phyloP scores from a whole-genome alignment of 2,888 invertebrate species.

The Euspilapteryx auroguttella region DNA sequence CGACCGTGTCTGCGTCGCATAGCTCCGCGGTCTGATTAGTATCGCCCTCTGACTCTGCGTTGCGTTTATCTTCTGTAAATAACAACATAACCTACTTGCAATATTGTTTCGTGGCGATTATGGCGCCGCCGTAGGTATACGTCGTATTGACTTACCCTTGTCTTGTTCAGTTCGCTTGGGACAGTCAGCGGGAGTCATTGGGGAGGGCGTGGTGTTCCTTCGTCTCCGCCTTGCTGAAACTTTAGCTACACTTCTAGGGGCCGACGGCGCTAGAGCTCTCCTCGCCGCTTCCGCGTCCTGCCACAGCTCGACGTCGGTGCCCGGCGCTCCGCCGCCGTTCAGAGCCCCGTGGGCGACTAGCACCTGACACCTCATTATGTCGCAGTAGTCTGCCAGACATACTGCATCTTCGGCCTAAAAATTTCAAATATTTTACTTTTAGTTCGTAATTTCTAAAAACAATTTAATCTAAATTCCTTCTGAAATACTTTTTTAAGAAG shows the following conservation, averaged over 20 bases:
- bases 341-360: slow-evolving; percentile 73
- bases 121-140: too few species aligned
- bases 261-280: slow-evolving; percentile 64
- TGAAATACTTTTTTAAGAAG: too few species aligned
- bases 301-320: slow-evolving; percentile 85
- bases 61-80: slow-evolving; percentile 34
- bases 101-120: too few species aligned
- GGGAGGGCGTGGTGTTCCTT: slow-evolving; percentile 10
- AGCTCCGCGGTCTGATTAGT: slow-evolving; percentile 56
- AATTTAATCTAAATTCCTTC: too few species aligned
- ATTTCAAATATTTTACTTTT: not conserved
- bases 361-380: slow-evolving; percentile 94
- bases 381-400: slow-evolving; percentile 93
- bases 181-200: slow-evolving; percentile 26
- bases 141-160: slow-evolving; percentile 8
- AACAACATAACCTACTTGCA: too few species aligned
- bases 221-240: slow-evolving; percentile 27
- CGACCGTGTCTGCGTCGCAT: slow-evolving; percentile 68
- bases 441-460: not conserved
- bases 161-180: slow-evolving; percentile 23
- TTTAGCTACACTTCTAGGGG: slow-evolving; percentile 48
- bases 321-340: slow-evolving; percentile 66
- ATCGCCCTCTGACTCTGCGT: slow-evolving; percentile 50
- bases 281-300: slow-evolving; percentile 73
- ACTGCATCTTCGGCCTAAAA: slow-evolving; percentile 86